A percentile compares a stretch with the other conserved stretches of the same genome.
These are phyloP conservation scores for Melangyna quadrimaculata DNA, from an alignment of 2,888 invertebrate species.

Conservation along the genomic window DNA sequence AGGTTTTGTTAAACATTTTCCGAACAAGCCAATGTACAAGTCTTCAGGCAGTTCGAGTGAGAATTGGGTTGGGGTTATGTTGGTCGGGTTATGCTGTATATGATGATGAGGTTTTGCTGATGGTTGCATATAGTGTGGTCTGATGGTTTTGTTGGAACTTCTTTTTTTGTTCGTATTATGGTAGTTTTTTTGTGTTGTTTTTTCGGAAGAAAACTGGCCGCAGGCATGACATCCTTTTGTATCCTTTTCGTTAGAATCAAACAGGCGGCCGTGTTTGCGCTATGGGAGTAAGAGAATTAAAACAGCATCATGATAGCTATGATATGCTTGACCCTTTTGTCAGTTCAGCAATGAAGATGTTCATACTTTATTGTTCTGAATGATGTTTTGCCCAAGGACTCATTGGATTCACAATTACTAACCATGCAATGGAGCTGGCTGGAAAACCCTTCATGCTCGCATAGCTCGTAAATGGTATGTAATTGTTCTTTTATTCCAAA, in stretches of 20 bases:
- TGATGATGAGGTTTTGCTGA: slow-evolving; percentile 53
- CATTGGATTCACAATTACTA: slow-evolving; percentile 34
- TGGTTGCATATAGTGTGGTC: slow-evolving; percentile 46
- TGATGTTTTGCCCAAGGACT: slow-evolving; percentile 61
- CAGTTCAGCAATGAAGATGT: slow-evolving; percentile 49
- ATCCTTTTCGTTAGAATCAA: slow-evolving; percentile 38
- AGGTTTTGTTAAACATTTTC: slow-evolving; percentile 74
- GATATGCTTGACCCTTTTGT: slow-evolving; percentile 60
- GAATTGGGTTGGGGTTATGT: slow-evolving; percentile 71
- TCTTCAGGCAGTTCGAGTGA: slow-evolving; percentile 72
- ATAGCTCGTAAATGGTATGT: slow-evolving; percentile 38
- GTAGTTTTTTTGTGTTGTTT: slow-evolving; percentile 49
- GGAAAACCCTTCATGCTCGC: slow-evolving; percentile 30
- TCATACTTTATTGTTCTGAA: slow-evolving; percentile 12
- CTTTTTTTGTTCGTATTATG: not conserved
- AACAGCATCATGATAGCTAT: slow-evolving; percentile 9
- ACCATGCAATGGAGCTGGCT: not conserved
- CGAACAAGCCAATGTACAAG: slow-evolving; percentile 73
- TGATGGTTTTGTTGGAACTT: slow-evolving; percentile 17
- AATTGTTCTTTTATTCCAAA: slow-evolving; percentile 39
- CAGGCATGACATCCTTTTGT: slow-evolving; percentile 59
- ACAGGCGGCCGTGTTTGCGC: not conserved
- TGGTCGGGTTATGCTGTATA: slow-evolving; percentile 61
- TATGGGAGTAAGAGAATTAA: slow-evolving; percentile 18
- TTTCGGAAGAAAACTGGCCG: slow-evolving; percentile 51